Base-by-base conservation (phyloP, 2,113 vertebrate genomes). In the Sinocyclocheilus maitianheensis region DNA sequence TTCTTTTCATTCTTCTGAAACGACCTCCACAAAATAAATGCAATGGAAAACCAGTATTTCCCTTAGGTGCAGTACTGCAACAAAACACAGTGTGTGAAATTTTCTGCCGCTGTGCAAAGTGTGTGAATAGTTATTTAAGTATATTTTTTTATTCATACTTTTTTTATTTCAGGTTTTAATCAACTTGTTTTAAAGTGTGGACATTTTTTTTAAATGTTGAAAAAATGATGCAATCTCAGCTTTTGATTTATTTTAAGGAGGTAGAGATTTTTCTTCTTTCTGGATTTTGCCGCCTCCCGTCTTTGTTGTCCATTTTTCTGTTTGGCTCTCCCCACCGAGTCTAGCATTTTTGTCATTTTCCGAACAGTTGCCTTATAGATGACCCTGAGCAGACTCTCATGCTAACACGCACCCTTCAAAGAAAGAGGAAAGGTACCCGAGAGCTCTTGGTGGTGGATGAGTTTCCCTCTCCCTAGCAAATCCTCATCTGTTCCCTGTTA, bases 371-470 rank as follows among this genome's bases (percentile, higher is more conserved):
- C 67, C 46, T 77, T 83, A 55, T 88, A 90, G 89, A 89, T 85
- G 40, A 62, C 71, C 75, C 24, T 69, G 34, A 85, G 63, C 58
- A 60, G 86, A 76, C 81, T 46, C 76, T 82, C 62, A 22, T 72
- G 18, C 46, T 91, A 90, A 91, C 89, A 89, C 88, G 76, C 83
- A 89, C 84, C 87, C 77, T 37, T 87, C 12, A 69, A 77, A 89
- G 75, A 8, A 60, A 65, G 74, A 40, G 77, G 83, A 87, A 43
- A 46, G 84, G 86, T 84, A 84, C 72, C 74, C 18, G 18, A 43
- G 51, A 53, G 51, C 60, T 79, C 82, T 43, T 55, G 26, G 75
- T 80, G 63, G 37, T 82, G 84, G 84, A 80, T 82, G 60, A 90
- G 83, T 87, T 71, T 16, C 62, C 20, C 16, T 63, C 43, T 80